Evolutionary conservation across 2,888 invertebrate species (phyloP), one percentile per base, ranked within the genome.

Genomic region (Adelphocoris suturalis): DNA sequence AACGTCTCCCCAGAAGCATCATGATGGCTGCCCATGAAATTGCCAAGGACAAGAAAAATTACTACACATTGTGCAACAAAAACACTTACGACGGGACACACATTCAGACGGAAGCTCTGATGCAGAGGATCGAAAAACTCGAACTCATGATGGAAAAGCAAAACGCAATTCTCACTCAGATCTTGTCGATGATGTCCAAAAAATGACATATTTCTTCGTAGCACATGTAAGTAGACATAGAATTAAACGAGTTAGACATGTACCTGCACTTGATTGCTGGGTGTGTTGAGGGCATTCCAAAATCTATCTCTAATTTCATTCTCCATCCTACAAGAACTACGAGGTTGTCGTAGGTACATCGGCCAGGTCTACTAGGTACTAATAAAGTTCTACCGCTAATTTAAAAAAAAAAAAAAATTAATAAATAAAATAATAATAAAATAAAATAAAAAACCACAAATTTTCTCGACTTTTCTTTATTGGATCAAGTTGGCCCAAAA

Each of bases 11-110:
- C 0, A 94, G 96, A 89, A 97, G 97, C 91, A 96, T 97, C 92
- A 95, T 97, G 93, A 96, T 96, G 94, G 95, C 96, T 0, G 97
- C 97, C 13, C 96, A 97, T 92, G 96, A 97, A 92, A 96, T 97
- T 80, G 97, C 97, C 0, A 96, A 96, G 92, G 95, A 93, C 52
- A 92, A 92, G 28, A 92, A 92, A 90, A 92, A 91, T 89, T 92
- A 91, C 87, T 91, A 92, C 0, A 90, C 89, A 23, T 86, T 80
- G 19, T 84, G 91, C n/a, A 92, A 92, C 75, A 85, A 80, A 23
- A 87, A 86, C 46, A 68, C 89, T 14, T 76, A 89, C 86, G 80
- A 90, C 57, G 57, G 86, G 19, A 14, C 76, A 46, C 55, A 55
- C 28, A 86, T 82, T 52, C 86, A 86, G 52, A 78, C 82, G 5